Evolutionary conservation across 2,797 vertebrate species (phyloP), one percentile per base, ranked within the genome.

Genomic region (Pipistrellus pipistrellus): DNA sequence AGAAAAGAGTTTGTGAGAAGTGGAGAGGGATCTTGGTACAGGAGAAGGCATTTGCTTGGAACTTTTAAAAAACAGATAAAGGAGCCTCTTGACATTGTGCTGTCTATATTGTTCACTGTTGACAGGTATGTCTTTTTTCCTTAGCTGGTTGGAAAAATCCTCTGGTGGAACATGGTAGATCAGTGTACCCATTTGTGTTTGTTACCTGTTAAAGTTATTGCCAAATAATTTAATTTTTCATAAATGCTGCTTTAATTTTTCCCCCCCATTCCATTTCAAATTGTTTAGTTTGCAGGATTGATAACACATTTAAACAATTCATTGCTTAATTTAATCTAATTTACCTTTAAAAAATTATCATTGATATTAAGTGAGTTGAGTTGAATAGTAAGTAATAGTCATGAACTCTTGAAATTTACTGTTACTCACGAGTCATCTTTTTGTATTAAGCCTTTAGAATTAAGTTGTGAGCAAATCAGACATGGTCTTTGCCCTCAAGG

Each of bases 241-340:
- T 85, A 83, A 83, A 27, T 87, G 44, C 18, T 66, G 3, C 35
- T 82, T 93, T 41, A 41, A 41, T 41, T 82, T 32, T 68, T 27
- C 64, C 64, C 64, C 64, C 14, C 51, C 51, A 76, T 87, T 84
- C 44, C 21, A 90, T 59, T 94, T 86, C 25, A 94, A 86, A 72
- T 82, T 85, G 44, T 71, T 91, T 91, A n/a, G 12, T 95, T 86
- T 90, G 25, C 25, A 81, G n/a, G n/a, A 80, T 78, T 95, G 81
- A 13, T 87, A 71, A 20, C 48, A 86, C 35, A 64, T 82, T 71
- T 96, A 73, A 83, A 85, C 18, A 85, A 53, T 71, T 93, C 78
- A 76, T 35, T 83, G 41, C 44, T 83, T 64, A 90, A 62, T 85
- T 96, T 87, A 66, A 27, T 88, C 64, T 93, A 35, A 62, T 44